These are phyloP conservation scores for Siderastrea radians DNA, from an alignment of 92 coral and sea anemone species.

Conservation along the genomic window DNA sequence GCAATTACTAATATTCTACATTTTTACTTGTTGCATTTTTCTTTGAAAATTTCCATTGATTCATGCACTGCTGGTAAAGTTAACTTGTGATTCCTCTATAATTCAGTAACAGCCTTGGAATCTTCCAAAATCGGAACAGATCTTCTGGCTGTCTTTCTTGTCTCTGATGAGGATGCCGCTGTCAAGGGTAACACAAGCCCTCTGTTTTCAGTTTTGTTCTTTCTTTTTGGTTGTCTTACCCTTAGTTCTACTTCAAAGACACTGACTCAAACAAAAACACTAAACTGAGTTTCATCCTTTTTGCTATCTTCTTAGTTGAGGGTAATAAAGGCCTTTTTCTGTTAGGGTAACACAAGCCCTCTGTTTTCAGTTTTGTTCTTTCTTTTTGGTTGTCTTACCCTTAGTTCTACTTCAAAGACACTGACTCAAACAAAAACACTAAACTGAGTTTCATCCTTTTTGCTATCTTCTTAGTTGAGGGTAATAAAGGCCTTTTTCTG, in stretches of 20 bases:
- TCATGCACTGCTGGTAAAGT: conserved; percentile 23
- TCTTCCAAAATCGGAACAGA: conserved; percentile 59
- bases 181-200: conserved; percentile 50
- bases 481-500: no score
- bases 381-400: not conserved
- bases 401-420: not conserved
- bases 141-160: conserved; percentile 53
- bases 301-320: no score
- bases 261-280: no score
- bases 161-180: conserved; percentile 45
- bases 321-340: no score
- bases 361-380: not conserved
- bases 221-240: not conserved
- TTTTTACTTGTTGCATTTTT: conserved; percentile 1
- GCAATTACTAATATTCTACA: not conserved
- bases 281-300: no score
- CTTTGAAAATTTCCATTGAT: not conserved
- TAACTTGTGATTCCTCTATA: conserved; percentile 40
- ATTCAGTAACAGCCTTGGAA: conserved; percentile 54
- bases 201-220: not conserved
- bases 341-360: not conserved
- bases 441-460: no score
- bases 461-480: no score
- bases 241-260: no score
- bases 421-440: no score